Percentiles rank a stretch among this genome's conserved stretches.
phyloP scores from a whole-genome alignment of 2,113 vertebrate genomes.

The Coregonus clupeaformis region DNA sequence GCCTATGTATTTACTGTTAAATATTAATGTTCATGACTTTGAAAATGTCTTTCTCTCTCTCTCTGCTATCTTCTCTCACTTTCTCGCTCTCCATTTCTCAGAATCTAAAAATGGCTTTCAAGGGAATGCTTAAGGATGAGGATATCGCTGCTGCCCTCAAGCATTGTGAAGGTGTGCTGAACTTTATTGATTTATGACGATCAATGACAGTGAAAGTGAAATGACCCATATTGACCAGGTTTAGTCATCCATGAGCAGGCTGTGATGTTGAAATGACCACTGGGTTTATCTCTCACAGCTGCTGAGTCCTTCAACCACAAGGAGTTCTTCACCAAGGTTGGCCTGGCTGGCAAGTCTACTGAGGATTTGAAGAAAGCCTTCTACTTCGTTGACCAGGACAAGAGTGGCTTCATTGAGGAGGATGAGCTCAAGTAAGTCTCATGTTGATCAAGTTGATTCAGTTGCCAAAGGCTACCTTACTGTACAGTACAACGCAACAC shows the following conservation, averaged over 20 bases:
- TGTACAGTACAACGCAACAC: not conserved
- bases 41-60: not conserved
- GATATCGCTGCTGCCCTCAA: constrained; percentile 68
- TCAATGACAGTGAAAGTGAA: not conserved
- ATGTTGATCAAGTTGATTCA: too few relatives aligned
- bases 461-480: not conserved
- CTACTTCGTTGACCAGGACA: constrained; percentile 75
- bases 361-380: constrained; percentile 72
- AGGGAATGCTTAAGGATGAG: constrained; percentile 66
- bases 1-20: not conserved
- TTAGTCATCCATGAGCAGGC: not conserved
- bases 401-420: constrained; percentile 75
- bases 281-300: constrained; percentile 59
- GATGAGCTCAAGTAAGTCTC: constrained; percentile 72
- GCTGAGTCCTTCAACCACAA: constrained; percentile 75
- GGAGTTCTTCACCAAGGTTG: constrained; percentile 69
- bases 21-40: not conserved
- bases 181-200: not conserved
- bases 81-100: constrained; percentile 12
- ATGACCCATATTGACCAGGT: not conserved
- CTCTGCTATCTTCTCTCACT: not conserved
- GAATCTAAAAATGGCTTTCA: constrained; percentile 57
- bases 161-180: constrained; percentile 58
- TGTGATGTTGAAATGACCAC: not conserved
- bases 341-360: constrained; percentile 63